Evolutionary conservation across 2,888 invertebrate species (phyloP).

Genomic region (Napeogenes sylphis): DNA sequence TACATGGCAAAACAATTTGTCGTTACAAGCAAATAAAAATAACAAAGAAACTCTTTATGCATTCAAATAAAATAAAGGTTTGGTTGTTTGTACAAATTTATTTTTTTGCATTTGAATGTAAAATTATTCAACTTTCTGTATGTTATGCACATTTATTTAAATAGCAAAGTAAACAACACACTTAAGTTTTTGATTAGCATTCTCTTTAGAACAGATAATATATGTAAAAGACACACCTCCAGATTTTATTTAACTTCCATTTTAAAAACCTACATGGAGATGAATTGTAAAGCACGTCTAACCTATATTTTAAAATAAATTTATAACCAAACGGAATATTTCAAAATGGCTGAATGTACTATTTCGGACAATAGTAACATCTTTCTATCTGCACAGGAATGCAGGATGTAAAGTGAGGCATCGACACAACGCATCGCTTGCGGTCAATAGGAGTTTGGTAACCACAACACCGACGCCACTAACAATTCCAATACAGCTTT

Average conservation of each 20-base stretch:
- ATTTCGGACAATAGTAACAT: slow-evolving; percentile 14
- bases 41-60: too few species aligned
- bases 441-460: slow-evolving; percentile 50
- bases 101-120: too few species aligned
- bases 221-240: slow-evolving; percentile 16
- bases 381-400: slow-evolving; percentile 19
- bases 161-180: slow-evolving; percentile 21
- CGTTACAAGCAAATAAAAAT: too few species aligned
- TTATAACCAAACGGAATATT: background rate
- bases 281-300: too few species aligned
- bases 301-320: too few species aligned
- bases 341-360: slow-evolving; percentile 6
- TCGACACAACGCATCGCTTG: slow-evolving; percentile 49
- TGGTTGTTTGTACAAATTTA: slow-evolving; percentile 10
- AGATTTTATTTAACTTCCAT: too few species aligned
- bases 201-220: slow-evolving; percentile 14
- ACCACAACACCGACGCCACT: slow-evolving; percentile 42
- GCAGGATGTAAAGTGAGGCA: slow-evolving; percentile 26
- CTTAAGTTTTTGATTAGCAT: slow-evolving; percentile 14
- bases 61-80: background rate
- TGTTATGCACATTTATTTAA: slow-evolving; percentile 20
- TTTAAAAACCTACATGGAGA: too few species aligned
- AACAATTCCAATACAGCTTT: slow-evolving; percentile 43
- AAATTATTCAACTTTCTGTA: slow-evolving; percentile 11
- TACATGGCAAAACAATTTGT: too few species aligned